Evolutionary conservation across 2,888 invertebrate species (phyloP).

Genomic region (Drosophila longiperda): DNA sequence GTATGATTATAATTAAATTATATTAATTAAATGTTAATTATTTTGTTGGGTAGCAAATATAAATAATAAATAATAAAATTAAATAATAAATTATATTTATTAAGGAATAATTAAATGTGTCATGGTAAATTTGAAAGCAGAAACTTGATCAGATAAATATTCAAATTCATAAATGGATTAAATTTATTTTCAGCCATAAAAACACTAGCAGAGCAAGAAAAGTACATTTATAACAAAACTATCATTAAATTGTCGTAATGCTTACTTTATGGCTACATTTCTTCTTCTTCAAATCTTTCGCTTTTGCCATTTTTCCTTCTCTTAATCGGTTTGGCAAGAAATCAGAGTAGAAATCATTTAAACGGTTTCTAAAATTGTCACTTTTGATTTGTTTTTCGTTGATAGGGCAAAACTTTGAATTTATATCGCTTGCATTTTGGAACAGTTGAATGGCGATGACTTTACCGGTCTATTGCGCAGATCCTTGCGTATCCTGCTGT

Average conservation of each 20-base stretch:
- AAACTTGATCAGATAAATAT: neutral
- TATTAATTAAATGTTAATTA: neutral
- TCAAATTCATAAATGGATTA: neutral
- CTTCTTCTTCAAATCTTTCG: neutral
- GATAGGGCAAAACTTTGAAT: slow-evolving; percentile 66
- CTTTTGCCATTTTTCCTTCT: neutral
- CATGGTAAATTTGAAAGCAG: neutral
- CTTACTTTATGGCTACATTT: neutral
- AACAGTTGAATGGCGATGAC: slow-evolving; percentile 34
- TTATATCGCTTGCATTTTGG: slow-evolving; percentile 56
- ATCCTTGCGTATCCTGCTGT: slow-evolving; percentile 51
- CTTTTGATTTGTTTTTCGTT: slow-evolving; percentile 80
- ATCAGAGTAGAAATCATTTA: slow-evolving; percentile 72
- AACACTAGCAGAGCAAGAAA: neutral
- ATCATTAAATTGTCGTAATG: slow-evolving; percentile 18
- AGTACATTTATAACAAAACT: neutral
- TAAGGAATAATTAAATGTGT: neutral
- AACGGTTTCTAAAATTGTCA: slow-evolving; percentile 68
- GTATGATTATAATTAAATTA: too few species aligned
- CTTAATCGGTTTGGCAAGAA: slow-evolving; percentile 35
- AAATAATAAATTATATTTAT: neutral
- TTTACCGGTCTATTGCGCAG: slow-evolving; percentile 30
- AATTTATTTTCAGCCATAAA: neutral
- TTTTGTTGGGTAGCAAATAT: neutral
- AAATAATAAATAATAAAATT: neutral